Evolutionary conservation across 2,113 vertebrate genomes (phyloP), one percentile per base, ranked within the genome.

Genomic region (Cranoglanis bouderius): DNA sequence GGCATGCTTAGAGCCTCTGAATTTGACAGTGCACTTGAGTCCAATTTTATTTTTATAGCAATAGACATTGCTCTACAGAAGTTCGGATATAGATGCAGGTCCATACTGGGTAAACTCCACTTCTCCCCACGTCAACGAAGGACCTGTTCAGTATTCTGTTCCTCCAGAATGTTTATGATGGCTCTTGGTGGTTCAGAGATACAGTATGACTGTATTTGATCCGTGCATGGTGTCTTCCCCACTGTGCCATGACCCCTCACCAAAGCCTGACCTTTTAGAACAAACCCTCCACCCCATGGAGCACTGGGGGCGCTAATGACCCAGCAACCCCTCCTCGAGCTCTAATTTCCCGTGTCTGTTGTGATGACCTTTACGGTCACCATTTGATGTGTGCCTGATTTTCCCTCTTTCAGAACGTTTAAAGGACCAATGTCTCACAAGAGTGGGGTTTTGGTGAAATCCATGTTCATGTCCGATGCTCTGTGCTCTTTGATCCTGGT

Each of bases 241-340:
- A 38, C 88, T 86, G 90, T 38, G 84, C 38, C 84, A 1, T 85
- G 88, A 86, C 87, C 90, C 86, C 38, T 88, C 86, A 85, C 86
- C 88, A 88, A 88, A 88, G 90, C 85, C 86, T 89, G 90, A 91
- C 90, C 90, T 91, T 90, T 91, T 80, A 85, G 61, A 91, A 88
- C 57, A 59, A 86, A 70, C 86, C 67, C 40, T 19, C 67, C 63
- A 5, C 55, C 88, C 88, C 57, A 78, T 2, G n/a, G 90, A 59
- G 80, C 85, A 85, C 43, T 46, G 57, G 82, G 77, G 87, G 77
- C 49, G 18, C 49, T 65, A 43, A 49, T 77, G 86, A 83, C 88
- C 29, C 19, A 38, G 57, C 18, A 57, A 46, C 82, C 75, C 61
- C 88, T 87, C 85, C 81, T 85, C 49, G 43, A 77, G 82, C 85